Evolutionary conservation across 2,888 invertebrate genomes (phyloP).

Genomic region (Trachelus iudaicus): DNA sequence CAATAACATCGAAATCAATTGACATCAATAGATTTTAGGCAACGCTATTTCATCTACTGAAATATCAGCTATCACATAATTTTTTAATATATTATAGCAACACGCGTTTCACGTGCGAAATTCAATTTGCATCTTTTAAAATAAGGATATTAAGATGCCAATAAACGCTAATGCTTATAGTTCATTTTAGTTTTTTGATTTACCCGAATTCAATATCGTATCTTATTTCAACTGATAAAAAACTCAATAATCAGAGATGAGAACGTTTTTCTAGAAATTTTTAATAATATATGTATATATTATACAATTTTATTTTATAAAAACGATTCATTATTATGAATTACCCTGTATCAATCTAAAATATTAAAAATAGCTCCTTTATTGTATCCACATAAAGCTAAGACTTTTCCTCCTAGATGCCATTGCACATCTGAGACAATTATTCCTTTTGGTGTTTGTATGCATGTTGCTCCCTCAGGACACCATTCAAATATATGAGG

Average conservation of each 20-base stretch:
- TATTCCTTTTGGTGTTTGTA: slow-evolving; percentile 48
- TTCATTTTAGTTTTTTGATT: no score
- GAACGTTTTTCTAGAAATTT: not conserved
- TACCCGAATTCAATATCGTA: no score
- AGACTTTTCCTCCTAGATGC: slow-evolving; percentile 45
- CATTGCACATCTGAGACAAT: slow-evolving; percentile 50
- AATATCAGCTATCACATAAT: not conserved
- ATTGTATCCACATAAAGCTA: slow-evolving; percentile 54
- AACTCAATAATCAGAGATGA: no score
- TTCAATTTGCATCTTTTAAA: no score
- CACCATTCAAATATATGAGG: slow-evolving; percentile 53
- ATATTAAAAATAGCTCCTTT: slow-evolving; percentile 31
- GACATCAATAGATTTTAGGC: not conserved
- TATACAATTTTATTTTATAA: no score
- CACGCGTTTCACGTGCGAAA: no score
- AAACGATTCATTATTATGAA: not conserved
- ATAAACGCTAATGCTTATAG: no score
- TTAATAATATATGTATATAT: no score
- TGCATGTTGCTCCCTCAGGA: slow-evolving; percentile 37
- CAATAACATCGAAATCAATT: not conserved
- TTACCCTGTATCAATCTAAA: not conserved
- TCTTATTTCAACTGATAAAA: no score
- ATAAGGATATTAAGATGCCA: not conserved
- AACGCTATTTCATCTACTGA: not conserved
- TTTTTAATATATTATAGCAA: no score